phyloP scores from a whole-genome alignment of 2,888 invertebrate species.

The Thymelicus sylvestris region DNA sequence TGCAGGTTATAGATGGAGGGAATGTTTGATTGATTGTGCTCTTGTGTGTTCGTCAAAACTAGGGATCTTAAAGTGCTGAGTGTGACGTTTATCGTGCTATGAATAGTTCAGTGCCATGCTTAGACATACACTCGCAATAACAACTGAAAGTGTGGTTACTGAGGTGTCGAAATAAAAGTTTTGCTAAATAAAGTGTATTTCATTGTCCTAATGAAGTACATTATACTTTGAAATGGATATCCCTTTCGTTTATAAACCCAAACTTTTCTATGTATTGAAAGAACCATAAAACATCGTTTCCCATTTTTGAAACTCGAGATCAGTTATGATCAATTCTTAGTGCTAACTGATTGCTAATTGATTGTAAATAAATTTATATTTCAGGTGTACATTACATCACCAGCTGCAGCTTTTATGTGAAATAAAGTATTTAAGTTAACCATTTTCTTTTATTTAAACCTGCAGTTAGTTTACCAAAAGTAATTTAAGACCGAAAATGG shows the following conservation, averaged over 20 bases:
- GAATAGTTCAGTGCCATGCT: constrained; percentile 9
- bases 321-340: too few species aligned
- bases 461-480: neutral
- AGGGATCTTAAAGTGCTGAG: constrained; percentile 1
- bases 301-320: neutral
- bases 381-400: neutral
- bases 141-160: constrained; percentile 20
- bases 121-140: neutral
- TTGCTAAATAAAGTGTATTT: neutral
- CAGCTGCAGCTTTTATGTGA: neutral
- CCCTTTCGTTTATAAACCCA: too few species aligned
- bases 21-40: constrained; percentile 7
- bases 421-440: neutral
- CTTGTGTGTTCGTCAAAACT: neutral
- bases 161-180: constrained; percentile 1
- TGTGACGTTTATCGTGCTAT: constrained; percentile 26
- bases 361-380: neutral
- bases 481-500: constrained; percentile 16
- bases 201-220: neutral
- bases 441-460: neutral
- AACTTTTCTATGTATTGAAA: neutral
- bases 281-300: neutral
- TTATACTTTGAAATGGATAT: neutral
- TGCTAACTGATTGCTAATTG: neutral
- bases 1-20: constrained; percentile 9